A percentile compares a stretch with the other conserved stretches of the same genome.
These are phyloP conservation scores for Phyllostomus hastatus DNA, from an alignment of 2,113 vertebrate genomes.

Conservation along the genomic window DNA sequence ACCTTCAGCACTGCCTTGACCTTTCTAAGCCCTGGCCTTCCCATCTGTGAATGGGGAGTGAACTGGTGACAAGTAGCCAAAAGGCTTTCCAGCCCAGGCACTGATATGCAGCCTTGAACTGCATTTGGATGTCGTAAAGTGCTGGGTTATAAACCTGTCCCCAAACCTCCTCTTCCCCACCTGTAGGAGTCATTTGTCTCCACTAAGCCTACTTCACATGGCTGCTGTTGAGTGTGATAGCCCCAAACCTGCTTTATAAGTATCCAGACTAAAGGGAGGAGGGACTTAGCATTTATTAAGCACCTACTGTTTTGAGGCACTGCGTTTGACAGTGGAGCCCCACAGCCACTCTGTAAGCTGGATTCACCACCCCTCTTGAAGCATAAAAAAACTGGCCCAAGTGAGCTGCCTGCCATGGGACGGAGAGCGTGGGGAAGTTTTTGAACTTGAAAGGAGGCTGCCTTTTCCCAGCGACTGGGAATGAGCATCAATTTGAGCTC, in stretches of 20 bases:
- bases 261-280: neutral
- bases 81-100: neutral
- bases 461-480: neutral
- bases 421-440: accelerated
- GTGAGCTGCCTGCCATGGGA: neutral
- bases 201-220: too few relatives aligned
- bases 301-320: neutral
- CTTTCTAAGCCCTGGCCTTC: neutral
- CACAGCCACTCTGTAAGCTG: neutral
- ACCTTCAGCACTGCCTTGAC: neutral
- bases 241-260: neutral
- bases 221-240: neutral
- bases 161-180: neutral
- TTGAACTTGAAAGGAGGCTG: too few relatives aligned
- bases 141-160: neutral
- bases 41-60: accelerated
- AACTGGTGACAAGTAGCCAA: accelerated
- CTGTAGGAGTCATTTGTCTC: neutral
- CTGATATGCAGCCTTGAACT: neutral
- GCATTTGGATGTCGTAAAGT: neutral
- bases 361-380: neutral
- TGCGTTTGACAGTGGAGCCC: accelerated
- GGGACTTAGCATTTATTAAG: neutral
- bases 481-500: neutral
- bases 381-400: neutral